Percentiles rank a stretch among this genome's conserved stretches.
These are phyloP conservation scores for Archips xylosteana DNA, from an alignment of 2,888 invertebrate species.

Conservation along the genomic window DNA sequence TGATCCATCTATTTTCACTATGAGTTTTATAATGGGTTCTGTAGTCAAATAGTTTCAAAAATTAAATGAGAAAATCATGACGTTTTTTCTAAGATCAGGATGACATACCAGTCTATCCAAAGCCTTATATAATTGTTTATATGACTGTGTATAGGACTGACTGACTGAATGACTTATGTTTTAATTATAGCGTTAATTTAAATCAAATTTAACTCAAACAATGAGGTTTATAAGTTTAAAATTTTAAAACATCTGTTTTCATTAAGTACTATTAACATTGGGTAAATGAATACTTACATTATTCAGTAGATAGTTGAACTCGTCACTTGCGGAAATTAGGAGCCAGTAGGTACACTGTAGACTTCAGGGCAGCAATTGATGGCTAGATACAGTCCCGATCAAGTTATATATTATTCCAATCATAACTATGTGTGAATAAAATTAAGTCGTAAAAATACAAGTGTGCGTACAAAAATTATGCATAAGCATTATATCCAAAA, in stretches of 20 bases:
- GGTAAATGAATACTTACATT: not conserved
- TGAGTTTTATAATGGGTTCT: too few relatives aligned
- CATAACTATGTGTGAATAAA: not conserved
- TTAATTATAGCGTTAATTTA: not conserved
- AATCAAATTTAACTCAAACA: not conserved
- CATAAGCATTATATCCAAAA: not conserved
- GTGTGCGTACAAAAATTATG: not conserved
- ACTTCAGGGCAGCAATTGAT: not conserved
- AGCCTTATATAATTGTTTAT: not conserved
- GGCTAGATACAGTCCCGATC: not conserved
- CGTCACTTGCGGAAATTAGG: constrained; percentile 1
- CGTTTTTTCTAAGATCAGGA: too few relatives aligned
- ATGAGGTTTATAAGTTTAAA: not conserved
- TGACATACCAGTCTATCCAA: too few relatives aligned
- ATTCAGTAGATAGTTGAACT: constrained; percentile 1
- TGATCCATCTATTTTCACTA: too few relatives aligned
- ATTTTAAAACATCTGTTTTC: not conserved
- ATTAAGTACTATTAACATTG: not conserved
- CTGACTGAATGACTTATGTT: not conserved
- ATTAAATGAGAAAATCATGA: too few relatives aligned
- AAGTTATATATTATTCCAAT: not conserved
- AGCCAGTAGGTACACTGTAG: not conserved
- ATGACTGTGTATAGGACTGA: too few relatives aligned
- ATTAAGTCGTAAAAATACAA: not conserved
- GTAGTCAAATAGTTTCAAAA: too few relatives aligned